Percentiles rank a stretch among this genome's conserved stretches.
These are phyloP conservation scores for Pachycephala philippinensis DNA, from an alignment of 2,113 vertebrate species.

Conservation along the genomic window DNA sequence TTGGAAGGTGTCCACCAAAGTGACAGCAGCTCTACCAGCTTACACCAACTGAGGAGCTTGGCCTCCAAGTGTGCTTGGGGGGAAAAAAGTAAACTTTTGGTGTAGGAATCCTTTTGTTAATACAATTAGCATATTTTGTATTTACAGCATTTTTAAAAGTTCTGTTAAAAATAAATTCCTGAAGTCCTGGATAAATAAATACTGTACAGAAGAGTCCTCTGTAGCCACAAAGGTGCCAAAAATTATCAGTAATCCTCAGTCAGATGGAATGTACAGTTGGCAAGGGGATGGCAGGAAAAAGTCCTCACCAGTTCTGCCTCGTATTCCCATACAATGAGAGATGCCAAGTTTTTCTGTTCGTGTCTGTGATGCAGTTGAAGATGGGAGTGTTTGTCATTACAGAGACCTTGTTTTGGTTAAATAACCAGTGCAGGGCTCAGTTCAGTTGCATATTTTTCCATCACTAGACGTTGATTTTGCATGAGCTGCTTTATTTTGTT, in stretches of 20 bases:
- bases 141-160: conserved; percentile 43
- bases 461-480: not conserved
- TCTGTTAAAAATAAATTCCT: conserved; percentile 68
- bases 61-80: not conserved
- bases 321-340: conserved; percentile 49
- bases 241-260: conserved; percentile 69
- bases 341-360: conserved; percentile 46
- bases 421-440: conserved; percentile 17
- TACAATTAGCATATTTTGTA: conserved; percentile 17
- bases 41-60: not conserved
- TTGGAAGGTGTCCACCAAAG: not conserved
- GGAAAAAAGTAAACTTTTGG: not conserved
- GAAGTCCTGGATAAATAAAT: conserved; percentile 62
- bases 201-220: conserved; percentile 64
- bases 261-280: conserved; percentile 71
- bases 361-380: conserved; percentile 48
- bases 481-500: conserved; percentile 50
- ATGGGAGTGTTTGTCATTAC: conserved; percentile 62
- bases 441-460: conserved; percentile 11
- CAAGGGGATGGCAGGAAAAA: conserved; percentile 54
- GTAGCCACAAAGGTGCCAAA: conserved; percentile 63
- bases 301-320: conserved; percentile 49
- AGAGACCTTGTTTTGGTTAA: conserved; percentile 57
- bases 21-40: not conserved
- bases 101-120: conserved; percentile 60